These are phyloP conservation scores for Corynorhinus townsendii DNA, from an alignment of 2,113 vertebrate genomes.

Conservation along the genomic window DNA sequence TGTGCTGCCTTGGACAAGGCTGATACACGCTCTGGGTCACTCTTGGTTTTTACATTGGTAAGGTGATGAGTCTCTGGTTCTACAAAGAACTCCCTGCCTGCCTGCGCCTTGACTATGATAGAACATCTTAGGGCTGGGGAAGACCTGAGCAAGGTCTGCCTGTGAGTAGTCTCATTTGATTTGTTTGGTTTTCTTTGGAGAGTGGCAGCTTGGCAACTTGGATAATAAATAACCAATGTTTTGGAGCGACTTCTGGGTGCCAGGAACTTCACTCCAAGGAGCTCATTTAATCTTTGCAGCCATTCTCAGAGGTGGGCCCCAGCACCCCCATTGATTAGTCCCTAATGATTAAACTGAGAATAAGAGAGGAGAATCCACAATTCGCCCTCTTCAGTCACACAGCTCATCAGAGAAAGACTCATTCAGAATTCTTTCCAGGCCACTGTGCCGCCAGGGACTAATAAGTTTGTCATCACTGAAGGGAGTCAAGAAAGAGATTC, in stretches of 20 bases:
- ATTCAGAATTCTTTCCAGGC: background rate
- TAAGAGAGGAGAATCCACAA: background rate
- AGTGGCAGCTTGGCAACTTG: background rate
- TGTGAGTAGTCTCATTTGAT: background rate
- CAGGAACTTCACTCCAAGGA: background rate
- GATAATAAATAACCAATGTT: background rate
- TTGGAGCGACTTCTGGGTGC: background rate
- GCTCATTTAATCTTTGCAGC: background rate
- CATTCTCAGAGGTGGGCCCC: background rate
- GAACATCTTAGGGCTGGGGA: background rate
- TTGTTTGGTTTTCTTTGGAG: background rate
- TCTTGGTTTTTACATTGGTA: background rate
- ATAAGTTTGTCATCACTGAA: background rate
- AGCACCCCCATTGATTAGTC: background rate
- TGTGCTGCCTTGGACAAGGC: background rate
- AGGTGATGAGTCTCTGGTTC: background rate
- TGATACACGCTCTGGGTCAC: background rate
- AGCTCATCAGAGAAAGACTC: background rate
- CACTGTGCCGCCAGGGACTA: accelerated
- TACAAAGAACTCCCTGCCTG: background rate
- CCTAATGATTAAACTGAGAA: background rate
- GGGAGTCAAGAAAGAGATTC: background rate
- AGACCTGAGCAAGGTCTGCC: background rate
- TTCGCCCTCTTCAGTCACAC: background rate
- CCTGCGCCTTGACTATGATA: background rate